These are phyloP conservation scores for Acyrthosiphon pisum DNA, from an alignment of 1,140 invertebrate genomes.

Conservation along the genomic window DNA sequence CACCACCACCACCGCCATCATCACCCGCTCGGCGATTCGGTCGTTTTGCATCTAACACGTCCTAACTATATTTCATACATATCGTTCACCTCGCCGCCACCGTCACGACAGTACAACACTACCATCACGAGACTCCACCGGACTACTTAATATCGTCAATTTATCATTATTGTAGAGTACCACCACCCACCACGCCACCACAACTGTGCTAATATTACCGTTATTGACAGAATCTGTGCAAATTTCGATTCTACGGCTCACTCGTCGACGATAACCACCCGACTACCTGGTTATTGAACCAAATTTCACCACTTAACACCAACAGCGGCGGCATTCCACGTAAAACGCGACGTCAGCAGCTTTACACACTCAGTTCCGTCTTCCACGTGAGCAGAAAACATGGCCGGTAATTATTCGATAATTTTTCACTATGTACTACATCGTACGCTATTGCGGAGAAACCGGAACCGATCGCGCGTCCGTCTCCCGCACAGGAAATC, in stretches of 20 bases:
- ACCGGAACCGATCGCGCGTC: background rate
- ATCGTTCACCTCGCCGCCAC: background rate
- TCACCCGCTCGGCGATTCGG: background rate
- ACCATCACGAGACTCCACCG: background rate
- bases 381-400: constrained; percentile 8
- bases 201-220: too few species aligned
- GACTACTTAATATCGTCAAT: background rate
- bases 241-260: background rate
- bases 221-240: too few species aligned
- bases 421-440: background rate
- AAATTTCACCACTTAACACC: background rate
- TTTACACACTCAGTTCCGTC: too few species aligned
- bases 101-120: background rate
- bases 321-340: background rate
- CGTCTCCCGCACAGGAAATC: background rate
- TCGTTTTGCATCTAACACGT: background rate
- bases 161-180: background rate
- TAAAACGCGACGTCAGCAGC: background rate
- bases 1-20: background rate
- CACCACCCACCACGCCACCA: too few species aligned
- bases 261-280: background rate
- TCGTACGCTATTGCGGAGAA: background rate
- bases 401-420: constrained; percentile 7
- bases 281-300: background rate
- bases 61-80: background rate